Percentiles rank a stretch among this genome's conserved stretches.
These are phyloP conservation scores for Nematopogon swammerdamellus DNA, from an alignment of 2,888 invertebrate species.

Conservation along the genomic window DNA sequence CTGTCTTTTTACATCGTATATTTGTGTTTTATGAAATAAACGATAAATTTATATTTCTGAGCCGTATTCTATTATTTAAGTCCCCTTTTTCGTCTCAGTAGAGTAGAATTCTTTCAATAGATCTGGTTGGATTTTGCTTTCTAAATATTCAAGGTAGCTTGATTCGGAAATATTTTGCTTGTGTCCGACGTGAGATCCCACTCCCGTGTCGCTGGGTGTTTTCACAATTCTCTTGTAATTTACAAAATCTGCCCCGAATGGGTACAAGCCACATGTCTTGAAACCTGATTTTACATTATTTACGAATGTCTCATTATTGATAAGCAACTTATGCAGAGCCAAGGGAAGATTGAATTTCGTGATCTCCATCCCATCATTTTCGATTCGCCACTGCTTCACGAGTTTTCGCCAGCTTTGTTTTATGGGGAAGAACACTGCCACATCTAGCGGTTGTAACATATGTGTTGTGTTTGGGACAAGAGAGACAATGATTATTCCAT, in stretches of 20 bases:
- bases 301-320: conserved; percentile 8
- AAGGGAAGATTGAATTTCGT: conserved; percentile 12
- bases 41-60: no score
- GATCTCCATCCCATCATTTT: conserved; percentile 13
- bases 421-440: conserved; percentile 4
- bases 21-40: no score
- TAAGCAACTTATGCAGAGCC: conserved; percentile 7
- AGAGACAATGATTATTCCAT: conserved; percentile 2
- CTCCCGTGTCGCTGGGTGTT: background rate
- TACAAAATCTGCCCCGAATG: conserved; percentile 12
- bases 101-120: conserved; percentile 4
- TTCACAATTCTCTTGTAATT: conserved; percentile 7
- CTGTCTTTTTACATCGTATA: no score
- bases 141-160: conserved; percentile 4
- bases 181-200: background rate
- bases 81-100: no score
- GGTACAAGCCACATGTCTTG: conserved; percentile 12
- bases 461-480: conserved; percentile 4
- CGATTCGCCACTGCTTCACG: conserved; percentile 12
- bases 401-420: conserved; percentile 10
- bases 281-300: conserved; percentile 12
- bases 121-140: background rate
- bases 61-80: no score
- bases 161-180: conserved; percentile 2
- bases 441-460: conserved; percentile 5